phyloP scores from a whole-genome alignment of 2,797 vertebrate genomes.

The Channa striata region DNA sequence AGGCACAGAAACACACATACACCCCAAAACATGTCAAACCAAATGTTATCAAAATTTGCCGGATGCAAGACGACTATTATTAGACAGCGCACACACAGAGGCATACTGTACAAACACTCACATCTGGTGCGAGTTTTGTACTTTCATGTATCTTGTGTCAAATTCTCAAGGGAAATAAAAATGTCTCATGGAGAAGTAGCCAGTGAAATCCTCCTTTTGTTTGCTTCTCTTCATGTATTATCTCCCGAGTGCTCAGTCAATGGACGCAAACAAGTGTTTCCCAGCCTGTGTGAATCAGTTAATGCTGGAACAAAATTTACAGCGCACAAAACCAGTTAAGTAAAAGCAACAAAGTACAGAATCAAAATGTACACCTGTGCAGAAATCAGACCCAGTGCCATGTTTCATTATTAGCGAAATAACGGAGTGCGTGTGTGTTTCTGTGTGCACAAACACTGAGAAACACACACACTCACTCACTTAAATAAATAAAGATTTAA shows the following conservation, averaged over 20 bases:
- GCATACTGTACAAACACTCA: slow-evolving; percentile 3
- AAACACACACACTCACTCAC: no score
- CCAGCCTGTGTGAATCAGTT: no score
- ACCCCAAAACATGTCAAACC: background rate
- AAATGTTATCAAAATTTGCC: slow-evolving; percentile 26
- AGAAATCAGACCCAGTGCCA: no score
- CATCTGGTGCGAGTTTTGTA: slow-evolving; percentile 10
- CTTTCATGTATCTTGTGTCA: slow-evolving; percentile 20
- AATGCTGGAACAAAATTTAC: no score
- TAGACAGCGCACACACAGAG: background rate
- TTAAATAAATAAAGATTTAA: no score
- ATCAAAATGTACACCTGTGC: no score
- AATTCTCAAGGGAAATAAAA: slow-evolving; percentile 30
- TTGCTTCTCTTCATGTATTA: background rate
- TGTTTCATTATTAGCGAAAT: no score
- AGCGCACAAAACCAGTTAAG: no score
- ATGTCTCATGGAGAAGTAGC: slow-evolving; percentile 9
- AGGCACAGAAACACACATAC: background rate
- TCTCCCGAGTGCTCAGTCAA: background rate
- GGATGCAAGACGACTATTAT: slow-evolving; percentile 24
- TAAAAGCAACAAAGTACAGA: no score
- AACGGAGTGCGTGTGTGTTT: no score
- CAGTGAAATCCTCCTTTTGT: background rate
- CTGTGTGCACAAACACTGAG: no score
- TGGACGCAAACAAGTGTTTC: no score